Evolutionary conservation across 2,797 vertebrate genomes (phyloP).

Genomic region (Argentina silus): DNA sequence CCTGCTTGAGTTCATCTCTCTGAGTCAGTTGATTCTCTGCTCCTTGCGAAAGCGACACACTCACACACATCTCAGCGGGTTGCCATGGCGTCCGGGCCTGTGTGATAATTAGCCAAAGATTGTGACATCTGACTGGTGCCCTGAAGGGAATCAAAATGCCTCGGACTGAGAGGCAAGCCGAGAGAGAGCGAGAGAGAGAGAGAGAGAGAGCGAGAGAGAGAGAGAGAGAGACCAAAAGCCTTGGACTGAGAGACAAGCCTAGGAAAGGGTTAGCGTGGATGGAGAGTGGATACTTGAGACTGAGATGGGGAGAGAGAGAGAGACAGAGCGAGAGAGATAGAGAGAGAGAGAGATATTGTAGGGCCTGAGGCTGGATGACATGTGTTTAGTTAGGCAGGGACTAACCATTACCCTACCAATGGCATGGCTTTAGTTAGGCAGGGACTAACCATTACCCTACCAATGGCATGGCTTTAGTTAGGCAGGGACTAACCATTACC

Average conservation of each 20-base stretch:
- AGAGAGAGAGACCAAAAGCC: conserved; percentile 32
- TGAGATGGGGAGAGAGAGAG: not conserved
- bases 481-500: too few species aligned
- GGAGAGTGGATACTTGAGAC: not conserved
- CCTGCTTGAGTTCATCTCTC: not conserved
- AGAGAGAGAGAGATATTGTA: not conserved
- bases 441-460: too few species aligned
- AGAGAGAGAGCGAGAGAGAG: not conserved
- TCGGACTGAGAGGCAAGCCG: not conserved
- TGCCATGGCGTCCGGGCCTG: conserved; percentile 59
- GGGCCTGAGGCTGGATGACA: too few species aligned
- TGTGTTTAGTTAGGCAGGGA: too few species aligned
- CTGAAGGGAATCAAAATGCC: not conserved
- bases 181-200: not conserved
- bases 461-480: too few species aligned
- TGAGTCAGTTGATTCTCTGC: not conserved
- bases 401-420: too few species aligned
- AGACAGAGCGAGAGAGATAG: not conserved
- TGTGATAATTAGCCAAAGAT: conserved; percentile 44
- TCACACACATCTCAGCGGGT: conserved; percentile 35
- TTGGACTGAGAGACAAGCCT: too few species aligned
- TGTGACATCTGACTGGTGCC: not conserved
- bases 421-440: too few species aligned
- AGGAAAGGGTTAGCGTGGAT: too few species aligned
- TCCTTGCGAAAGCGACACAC: not conserved